Base-by-base conservation (phyloP, 2,888 invertebrate species). In the Eurytoma adleriae region DNA sequence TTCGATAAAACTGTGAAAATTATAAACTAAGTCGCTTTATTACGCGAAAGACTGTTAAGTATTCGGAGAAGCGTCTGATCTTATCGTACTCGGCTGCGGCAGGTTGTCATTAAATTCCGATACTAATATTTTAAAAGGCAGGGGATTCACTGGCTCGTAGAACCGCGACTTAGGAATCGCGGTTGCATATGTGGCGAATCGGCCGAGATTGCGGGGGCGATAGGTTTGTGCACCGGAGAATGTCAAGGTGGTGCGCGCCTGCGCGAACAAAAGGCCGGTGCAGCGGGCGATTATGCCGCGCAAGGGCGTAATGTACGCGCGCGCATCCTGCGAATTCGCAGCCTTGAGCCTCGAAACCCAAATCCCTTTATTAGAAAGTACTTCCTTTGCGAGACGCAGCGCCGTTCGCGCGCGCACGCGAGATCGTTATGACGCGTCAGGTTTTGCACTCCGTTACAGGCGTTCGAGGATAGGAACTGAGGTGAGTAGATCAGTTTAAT, bases 301-400 rank as follows among this genome's bases (percentile, higher is more conserved):
- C 80, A 80, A 76, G 79, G 76, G 76, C 76, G 71, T 30, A 67
- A 72, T 76, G 40, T 64, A 20, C 50, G 20, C 10, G n/a, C 50
- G 54, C 54, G 54, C 14, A 71, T 64, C n/a, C 54, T 30, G 50
- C 20, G 30, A 40, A 40, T 40, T 40, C 16, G 40, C 66, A 73
- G 52, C 79, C 79, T 79, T 79, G 78, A 69, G 70, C 30, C 77
- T 70, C 54, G 71, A 75, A 71, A 82, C 82, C 80, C 54, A 76
- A 81, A 83, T 83, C 80, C 77, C 56, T 83, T 79, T 62, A 83
- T 83, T 83, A 81, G 82, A 81, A 81, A 82, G 79, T 82, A 82
- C 56, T 82, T 80, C 69, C 74, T 75, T 69, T 20, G 16, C 18
- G 16, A 13, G 18, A 12, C 7, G 40, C 7, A 3, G 40, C 40